Base-by-base conservation (phyloP, 1,140 invertebrate genomes). In the Neoseiulus cucumeris region DNA sequence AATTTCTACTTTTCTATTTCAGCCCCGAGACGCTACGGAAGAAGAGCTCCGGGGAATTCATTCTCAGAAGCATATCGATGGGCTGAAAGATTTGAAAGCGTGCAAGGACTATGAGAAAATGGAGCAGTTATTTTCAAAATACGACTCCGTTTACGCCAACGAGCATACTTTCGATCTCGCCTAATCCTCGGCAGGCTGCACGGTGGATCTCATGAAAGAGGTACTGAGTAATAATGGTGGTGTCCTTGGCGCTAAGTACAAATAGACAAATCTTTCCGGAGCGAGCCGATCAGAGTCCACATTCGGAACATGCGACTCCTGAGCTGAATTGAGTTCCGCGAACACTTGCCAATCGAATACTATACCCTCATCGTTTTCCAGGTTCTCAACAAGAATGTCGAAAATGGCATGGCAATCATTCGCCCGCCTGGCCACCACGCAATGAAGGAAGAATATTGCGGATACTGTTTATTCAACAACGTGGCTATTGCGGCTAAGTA, bases 371-470 rank as follows among this genome's bases (percentile, higher is more conserved):
- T 39, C 9, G n/a, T 39, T 59, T 9, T 33, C 14, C 22, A 59
- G 51, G 51, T 59, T 25, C 17, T 59, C 17, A 25, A 25, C 2
- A 14, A 9, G 22, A n/a, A 9, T 25, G 39, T 75, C 17, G 83
- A 86, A 72, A 92, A 91, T 81, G 90, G 89, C 51, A 87, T 91
- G 79, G 89, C 89, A 18, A 77, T 85, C 65, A 74, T 85, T 7
- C 78, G 91, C 69, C 93, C 94, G 44, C 93, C 94, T 9, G 94
- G 95, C 22, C 95, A 99, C 79, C 95, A 99, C 81, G 93, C 94
- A 2, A 91, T 91, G 85, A 77, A 82, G 69, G 79, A 83, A 18
- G 87, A 89, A 73, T 89, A 84, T 66, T 77, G 74, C 65, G 72
- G 72, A 18, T 97, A 91, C 75, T 98, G 94, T 76, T 89, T 87